These are phyloP conservation scores for Nesogale talazaci DNA, from an alignment of 2,113 vertebrate species.

Conservation along the genomic window DNA sequence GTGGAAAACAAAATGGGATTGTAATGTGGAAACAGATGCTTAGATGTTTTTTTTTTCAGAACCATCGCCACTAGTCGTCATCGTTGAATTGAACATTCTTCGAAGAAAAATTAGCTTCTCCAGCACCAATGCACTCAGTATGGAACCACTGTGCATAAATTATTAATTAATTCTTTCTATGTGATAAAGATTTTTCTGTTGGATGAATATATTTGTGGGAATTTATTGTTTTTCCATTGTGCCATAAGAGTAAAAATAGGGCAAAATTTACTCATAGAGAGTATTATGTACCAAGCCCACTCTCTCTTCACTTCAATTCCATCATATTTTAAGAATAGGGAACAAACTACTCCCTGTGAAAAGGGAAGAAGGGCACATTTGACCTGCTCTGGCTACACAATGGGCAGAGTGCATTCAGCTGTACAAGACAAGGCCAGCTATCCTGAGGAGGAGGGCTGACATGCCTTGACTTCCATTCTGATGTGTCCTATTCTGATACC, in stretches of 20 bases:
- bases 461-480: too few species aligned
- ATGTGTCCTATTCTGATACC: too few species aligned
- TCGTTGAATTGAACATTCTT: neutral
- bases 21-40: neutral
- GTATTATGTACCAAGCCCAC: neutral
- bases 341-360: too few species aligned
- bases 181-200: neutral
- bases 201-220: neutral
- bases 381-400: too few species aligned
- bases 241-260: neutral
- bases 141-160: neutral
- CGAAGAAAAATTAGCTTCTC: neutral
- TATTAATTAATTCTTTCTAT: neutral
- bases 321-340: neutral
- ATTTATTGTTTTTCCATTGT: neutral
- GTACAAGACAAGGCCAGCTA: too few species aligned
- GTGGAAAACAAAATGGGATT: neutral
- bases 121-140: neutral
- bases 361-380: too few species aligned
- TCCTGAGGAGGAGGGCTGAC: too few species aligned
- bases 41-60: neutral
- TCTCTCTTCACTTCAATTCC: conserved; percentile 2
- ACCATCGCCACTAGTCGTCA: neutral
- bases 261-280: neutral
- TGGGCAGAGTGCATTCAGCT: too few species aligned